Evolutionary conservation across 2,797 vertebrate species (phyloP), one percentile per base, ranked within the genome.

Genomic region (Muscicapa comitata): DNA sequence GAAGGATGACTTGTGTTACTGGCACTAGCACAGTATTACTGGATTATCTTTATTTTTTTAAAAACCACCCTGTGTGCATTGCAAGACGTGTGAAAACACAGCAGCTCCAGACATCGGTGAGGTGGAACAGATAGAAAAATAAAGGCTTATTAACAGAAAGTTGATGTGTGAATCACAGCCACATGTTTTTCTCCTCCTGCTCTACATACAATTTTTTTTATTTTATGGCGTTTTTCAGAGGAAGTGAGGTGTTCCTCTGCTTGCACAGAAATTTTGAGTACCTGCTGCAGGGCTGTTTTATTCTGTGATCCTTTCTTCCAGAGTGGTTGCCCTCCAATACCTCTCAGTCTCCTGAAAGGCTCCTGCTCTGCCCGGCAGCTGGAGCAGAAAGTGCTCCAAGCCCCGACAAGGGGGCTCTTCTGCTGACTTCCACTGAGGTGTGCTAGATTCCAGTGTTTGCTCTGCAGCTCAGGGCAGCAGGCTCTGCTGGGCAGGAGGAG

Each of bases 371-470:
- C 42, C 71, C 11, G 57, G 23, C 12, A 77, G 82, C 84, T 62
- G 76, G 82, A 93, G 85, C 79, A 77, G 48, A 10, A 26, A 75
- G 61, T 23, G 58, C 82, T 65, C 90, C 85, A 74, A 33, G 87
- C 76, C 80, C 67, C 9, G 53, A 37, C 43, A 77, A 65, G 89
- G 85, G 95, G 96, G 79, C 92, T 95, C 94, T 96, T 94, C 96
- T 96, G 3, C 94, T 61, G 94, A 55, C 86, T 95, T 97, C 96
- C 96, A 96, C 94, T 96, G 95, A 91, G 96, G 94, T 97, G 96
- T 97, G 95, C 96, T 96, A 96, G 96, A 97, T 97, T 91, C 93
- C 96, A 94, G 88, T 77, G 17, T 96, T 96, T 97, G 92, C 91
- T 38, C n/a, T 61, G 88, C 93, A 37, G 63, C 70, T 80, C 90